phyloP scores from a whole-genome alignment of 92 coral and sea anemone genomes.

The Bergia sp. region DNA sequence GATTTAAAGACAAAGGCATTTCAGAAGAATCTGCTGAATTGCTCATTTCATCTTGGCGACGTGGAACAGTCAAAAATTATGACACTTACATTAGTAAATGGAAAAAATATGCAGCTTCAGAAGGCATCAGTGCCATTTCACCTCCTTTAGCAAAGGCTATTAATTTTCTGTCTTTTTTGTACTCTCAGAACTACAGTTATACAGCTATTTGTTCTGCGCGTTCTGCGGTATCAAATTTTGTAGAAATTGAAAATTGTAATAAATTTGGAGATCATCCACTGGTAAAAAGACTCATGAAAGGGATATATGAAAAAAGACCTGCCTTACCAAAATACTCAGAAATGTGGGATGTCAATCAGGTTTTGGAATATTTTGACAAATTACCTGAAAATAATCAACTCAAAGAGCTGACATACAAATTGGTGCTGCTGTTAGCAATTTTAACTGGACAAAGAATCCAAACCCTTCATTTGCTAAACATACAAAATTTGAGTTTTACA shows the following conservation, averaged over 20 bases:
- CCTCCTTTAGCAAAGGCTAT: constrained; percentile 44
- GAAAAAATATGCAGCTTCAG: constrained; percentile 36
- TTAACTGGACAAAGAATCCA: constrained; percentile 52
- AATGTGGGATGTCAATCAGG: constrained; percentile 59
- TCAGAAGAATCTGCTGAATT: too few relatives aligned
- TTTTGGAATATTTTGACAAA: constrained; percentile 38
- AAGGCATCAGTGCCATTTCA: constrained; percentile 42
- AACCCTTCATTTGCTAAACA: constrained; percentile 50
- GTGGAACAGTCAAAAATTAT: constrained; percentile 12
- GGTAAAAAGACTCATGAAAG: constrained; percentile 53
- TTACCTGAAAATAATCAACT: constrained; percentile 41
- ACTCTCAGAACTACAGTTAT: constrained; percentile 33
- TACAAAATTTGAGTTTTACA: constrained; percentile 36
- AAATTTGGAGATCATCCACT: constrained; percentile 59
- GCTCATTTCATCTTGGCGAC: neutral
- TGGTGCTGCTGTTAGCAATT: constrained; percentile 55
- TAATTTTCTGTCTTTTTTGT: constrained; percentile 51
- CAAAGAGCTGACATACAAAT: constrained; percentile 45
- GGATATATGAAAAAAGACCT: constrained; percentile 58
- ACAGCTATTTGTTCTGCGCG: constrained; percentile 51
- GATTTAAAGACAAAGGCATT: too few relatives aligned
- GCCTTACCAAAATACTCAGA: constrained; percentile 49
- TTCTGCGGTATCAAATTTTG: constrained; percentile 52
- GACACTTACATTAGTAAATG: constrained; percentile 1
- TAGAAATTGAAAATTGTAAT: constrained; percentile 27